Percentiles rank a stretch among this genome's conserved stretches.
Evolutionary conservation across 2,888 invertebrate genomes (phyloP).

Genomic region (Congeria kusceri): DNA sequence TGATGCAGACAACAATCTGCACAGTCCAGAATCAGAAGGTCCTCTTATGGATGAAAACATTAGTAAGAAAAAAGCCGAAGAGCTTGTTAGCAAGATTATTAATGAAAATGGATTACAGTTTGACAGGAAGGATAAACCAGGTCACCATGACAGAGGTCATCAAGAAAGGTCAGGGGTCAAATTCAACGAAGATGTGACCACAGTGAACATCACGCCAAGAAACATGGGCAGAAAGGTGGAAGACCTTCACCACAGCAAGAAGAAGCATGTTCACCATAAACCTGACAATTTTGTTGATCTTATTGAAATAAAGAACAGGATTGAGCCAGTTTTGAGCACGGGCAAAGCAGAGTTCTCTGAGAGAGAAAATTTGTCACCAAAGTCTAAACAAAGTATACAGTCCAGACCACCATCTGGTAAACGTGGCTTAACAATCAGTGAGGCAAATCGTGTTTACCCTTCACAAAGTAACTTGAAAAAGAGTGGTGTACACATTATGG

Average conservation of each 20-base stretch:
- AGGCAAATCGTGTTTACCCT: not conserved
- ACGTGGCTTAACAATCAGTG: not conserved
- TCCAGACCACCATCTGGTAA: conserved; percentile 55
- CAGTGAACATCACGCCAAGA: conserved; percentile 75
- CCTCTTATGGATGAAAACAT: not conserved
- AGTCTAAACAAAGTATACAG: conserved; percentile 1
- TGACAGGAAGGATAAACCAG: conserved; percentile 21
- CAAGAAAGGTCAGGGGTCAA: conserved; percentile 63
- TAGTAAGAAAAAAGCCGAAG: conserved; percentile 42
- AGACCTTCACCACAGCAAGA: conserved; percentile 46
- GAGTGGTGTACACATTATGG: not conserved
- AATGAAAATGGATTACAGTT: conserved; percentile 48
- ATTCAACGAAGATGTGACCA: conserved; percentile 72
- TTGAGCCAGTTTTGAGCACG: conserved; percentile 55
- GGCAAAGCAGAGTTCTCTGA: conserved; percentile 38
- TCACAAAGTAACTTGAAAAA: not conserved
- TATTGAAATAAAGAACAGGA: conserved; percentile 59
- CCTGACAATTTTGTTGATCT: conserved; percentile 55
- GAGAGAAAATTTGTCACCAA: conserved; percentile 23
- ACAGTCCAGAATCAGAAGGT: not conserved
- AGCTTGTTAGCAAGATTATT: conserved; percentile 49
- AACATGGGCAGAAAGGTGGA: conserved; percentile 71
- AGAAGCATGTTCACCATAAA: conserved; percentile 27
- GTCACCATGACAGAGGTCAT: conserved; percentile 14
- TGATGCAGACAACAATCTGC: not conserved